phyloP scores from a whole-genome alignment of 2,113 vertebrate species.

The Pseudonaja textilis region DNA sequence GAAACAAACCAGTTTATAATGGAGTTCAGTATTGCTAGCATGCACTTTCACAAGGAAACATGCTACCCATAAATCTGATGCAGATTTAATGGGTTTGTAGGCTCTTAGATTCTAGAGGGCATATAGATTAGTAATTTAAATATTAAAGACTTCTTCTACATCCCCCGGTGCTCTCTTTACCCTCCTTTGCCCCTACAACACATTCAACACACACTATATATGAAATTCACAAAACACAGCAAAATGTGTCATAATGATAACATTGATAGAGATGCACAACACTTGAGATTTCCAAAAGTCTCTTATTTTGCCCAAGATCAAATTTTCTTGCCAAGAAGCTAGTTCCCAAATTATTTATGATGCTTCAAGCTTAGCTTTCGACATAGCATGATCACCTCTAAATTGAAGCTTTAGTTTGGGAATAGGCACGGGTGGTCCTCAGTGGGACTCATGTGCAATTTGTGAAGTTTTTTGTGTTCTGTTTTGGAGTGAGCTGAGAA shows the following conservation, averaged over 20 bases:
- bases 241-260: neutral
- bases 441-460: neutral
- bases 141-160: neutral
- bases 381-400: neutral
- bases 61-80: neutral
- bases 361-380: neutral
- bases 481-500: neutral
- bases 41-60: neutral
- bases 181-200: neutral
- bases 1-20: neutral
- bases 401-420: neutral
- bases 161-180: neutral
- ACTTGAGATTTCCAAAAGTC: neutral
- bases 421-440: neutral
- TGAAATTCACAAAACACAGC: neutral
- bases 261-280: neutral
- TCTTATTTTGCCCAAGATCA: neutral
- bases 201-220: neutral
- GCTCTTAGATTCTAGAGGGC: neutral
- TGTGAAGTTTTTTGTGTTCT: neutral
- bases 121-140: neutral
- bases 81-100: neutral
- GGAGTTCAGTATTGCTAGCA: neutral
- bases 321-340: neutral
- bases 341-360: neutral